These are phyloP conservation scores for Samia ricini DNA, from an alignment of 1,140 invertebrate species.

Conservation along the genomic window DNA sequence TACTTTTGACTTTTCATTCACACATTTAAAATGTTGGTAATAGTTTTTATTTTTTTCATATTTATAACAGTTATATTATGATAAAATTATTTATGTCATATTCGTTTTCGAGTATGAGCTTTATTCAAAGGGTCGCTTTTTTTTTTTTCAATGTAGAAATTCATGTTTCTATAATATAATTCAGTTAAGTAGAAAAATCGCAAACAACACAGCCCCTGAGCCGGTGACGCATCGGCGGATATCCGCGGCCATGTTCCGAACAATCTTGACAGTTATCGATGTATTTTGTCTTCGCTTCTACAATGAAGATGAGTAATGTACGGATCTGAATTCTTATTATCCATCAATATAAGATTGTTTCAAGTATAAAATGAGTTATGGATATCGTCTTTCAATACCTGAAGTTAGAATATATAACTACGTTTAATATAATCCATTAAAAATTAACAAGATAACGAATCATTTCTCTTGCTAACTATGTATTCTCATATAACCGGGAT, in stretches of 20 bases:
- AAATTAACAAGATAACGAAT: too few species aligned
- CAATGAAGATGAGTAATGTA: conserved; percentile 4
- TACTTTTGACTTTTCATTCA: too few species aligned
- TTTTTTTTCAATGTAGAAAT: conserved; percentile 39
- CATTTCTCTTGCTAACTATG: too few species aligned
- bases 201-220: conserved; percentile 53
- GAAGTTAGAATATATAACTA: too few species aligned
- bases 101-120: conserved; percentile 54
- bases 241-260: conserved; percentile 47
- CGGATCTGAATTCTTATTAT: neutral
- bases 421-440: too few species aligned
- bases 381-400: neutral
- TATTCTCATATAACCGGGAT: too few species aligned
- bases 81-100: conserved; percentile 11
- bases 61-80: neutral
- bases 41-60: too few species aligned
- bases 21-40: too few species aligned
- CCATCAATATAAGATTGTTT: neutral
- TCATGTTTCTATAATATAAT: conserved; percentile 69
- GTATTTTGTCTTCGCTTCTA: conserved; percentile 37
- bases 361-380: neutral
- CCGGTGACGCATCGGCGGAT: conserved; percentile 64
- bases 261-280: conserved; percentile 62
- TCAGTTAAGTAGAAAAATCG: conserved; percentile 68
- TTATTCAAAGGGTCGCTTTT: conserved; percentile 58